These are phyloP conservation scores for Vulpes lagopus DNA, from an alignment of 2,113 vertebrate species.

Conservation along the genomic window DNA sequence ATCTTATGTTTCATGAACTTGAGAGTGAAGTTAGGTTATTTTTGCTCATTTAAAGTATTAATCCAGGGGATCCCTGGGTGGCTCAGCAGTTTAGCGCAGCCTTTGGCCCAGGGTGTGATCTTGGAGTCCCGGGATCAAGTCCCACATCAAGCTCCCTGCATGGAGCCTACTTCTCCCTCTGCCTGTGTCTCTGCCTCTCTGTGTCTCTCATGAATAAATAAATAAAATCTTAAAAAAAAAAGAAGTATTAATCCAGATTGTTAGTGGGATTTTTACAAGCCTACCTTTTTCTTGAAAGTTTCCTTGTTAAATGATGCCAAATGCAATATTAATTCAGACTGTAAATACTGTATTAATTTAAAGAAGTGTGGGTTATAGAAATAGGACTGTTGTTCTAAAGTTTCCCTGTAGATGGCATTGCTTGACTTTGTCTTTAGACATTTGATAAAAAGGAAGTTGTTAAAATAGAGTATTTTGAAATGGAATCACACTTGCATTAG, in stretches of 20 bases:
- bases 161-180: too few species aligned
- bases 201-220: too few species aligned
- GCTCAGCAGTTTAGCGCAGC: too few species aligned
- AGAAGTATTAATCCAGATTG: conserved; percentile 25
- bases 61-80: neutral
- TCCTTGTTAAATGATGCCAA: neutral
- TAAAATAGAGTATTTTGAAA: conserved; percentile 39
- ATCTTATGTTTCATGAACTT: neutral
- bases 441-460: conserved; percentile 14
- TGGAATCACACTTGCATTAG: conserved; percentile 27
- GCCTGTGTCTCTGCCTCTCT: too few species aligned
- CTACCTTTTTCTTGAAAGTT: neutral
- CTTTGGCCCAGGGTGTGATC: too few species aligned
- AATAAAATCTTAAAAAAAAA: too few species aligned
- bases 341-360: neutral
- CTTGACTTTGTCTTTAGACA: conserved; percentile 57
- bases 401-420: conserved; percentile 77
- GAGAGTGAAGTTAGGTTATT: neutral
- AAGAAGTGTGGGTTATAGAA: neutral
- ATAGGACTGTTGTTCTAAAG: conserved; percentile 47
- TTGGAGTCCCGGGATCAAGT: too few species aligned
- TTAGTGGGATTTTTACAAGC: neutral
- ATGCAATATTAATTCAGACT: neutral
- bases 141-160: too few species aligned
- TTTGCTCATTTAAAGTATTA: conserved; percentile 41